Conservation (phyloP, 2,888 invertebrate species). For the Patella depressa region DNA sequence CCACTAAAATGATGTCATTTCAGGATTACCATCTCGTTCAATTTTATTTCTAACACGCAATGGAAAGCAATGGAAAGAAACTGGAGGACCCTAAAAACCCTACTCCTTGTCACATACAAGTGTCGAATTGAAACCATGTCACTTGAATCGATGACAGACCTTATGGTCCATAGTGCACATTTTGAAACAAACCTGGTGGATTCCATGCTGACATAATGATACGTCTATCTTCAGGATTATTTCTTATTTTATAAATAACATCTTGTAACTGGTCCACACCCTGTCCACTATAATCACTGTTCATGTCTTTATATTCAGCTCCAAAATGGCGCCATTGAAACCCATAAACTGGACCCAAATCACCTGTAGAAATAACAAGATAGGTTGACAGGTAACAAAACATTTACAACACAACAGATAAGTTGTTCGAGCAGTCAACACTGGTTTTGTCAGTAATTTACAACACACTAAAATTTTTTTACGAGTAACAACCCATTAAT, state of each 20-base stretch:
- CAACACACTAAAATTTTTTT: too few relatives aligned
- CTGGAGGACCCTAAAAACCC: too few relatives aligned
- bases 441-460: neutral
- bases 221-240: conserved; percentile 87
- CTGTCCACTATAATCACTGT: conserved; percentile 83
- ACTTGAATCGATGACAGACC: too few relatives aligned
- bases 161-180: too few relatives aligned
- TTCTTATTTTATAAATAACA: conserved; percentile 83
- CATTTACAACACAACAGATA: too few relatives aligned
- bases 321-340: conserved; percentile 99
- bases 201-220: conserved; percentile 98
- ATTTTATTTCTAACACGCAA: too few relatives aligned
- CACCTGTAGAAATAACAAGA: conserved; percentile 75
- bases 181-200: conserved; percentile 75
- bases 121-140: too few relatives aligned
- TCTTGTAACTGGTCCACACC: conserved; percentile 91
- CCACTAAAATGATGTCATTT: too few relatives aligned
- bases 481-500: too few relatives aligned
- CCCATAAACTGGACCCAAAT: conserved; percentile 96
- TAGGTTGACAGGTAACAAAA: neutral
- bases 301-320: conserved; percentile 86
- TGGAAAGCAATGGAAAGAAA: too few relatives aligned
- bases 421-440: neutral
- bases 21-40: too few relatives aligned
- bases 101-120: too few relatives aligned